A percentile compares a stretch with the other conserved stretches of the same genome.
Evolutionary conservation across 2,888 invertebrate species (phyloP).

Genomic region (Merodon equestris): DNA sequence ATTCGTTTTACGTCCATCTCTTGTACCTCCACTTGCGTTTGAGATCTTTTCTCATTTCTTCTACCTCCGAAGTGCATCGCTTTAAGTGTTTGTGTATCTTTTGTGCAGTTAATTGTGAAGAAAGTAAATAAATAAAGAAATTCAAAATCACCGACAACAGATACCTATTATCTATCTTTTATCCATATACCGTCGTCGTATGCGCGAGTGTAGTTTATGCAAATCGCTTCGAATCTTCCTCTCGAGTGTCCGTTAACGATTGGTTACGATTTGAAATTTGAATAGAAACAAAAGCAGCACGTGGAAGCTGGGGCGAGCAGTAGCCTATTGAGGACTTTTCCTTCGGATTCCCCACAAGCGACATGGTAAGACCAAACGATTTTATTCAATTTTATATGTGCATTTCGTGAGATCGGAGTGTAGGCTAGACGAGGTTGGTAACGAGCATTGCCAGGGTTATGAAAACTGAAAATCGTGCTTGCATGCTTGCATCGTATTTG

Average conservation of each 20-base stretch:
- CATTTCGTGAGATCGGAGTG: conserved; percentile 64
- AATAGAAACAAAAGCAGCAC: conserved; percentile 2
- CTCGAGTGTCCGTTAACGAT: conserved; percentile 40
- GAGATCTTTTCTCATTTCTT: conserved; percentile 28
- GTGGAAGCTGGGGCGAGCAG: conserved; percentile 18
- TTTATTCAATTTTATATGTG: conserved; percentile 34
- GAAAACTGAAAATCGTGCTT: conserved; percentile 67
- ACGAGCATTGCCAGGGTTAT: conserved; percentile 46
- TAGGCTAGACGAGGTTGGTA: conserved; percentile 10
- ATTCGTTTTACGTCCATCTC: background rate
- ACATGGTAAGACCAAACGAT: conserved; percentile 48
- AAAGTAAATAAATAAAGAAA: conserved; percentile 8
- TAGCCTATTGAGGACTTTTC: conserved; percentile 6
- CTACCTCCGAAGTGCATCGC: conserved; percentile 34
- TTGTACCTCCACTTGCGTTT: background rate
- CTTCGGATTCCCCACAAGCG: conserved; percentile 40
- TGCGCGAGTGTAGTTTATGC: background rate
- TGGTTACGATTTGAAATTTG: conserved; percentile 41
- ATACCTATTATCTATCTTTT: conserved; percentile 14
- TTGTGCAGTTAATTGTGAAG: conserved; percentile 30
- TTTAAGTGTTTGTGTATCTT: conserved; percentile 16
- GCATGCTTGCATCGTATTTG: too few relatives aligned
- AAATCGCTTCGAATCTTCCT: background rate
- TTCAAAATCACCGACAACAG: conserved; percentile 5
- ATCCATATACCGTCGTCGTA: too few relatives aligned